Evolutionary conservation across 64 coral and sea anemone genomes (phyloP), one percentile per base, ranked within the genome.

Genomic region (Acropora tenuis): DNA sequence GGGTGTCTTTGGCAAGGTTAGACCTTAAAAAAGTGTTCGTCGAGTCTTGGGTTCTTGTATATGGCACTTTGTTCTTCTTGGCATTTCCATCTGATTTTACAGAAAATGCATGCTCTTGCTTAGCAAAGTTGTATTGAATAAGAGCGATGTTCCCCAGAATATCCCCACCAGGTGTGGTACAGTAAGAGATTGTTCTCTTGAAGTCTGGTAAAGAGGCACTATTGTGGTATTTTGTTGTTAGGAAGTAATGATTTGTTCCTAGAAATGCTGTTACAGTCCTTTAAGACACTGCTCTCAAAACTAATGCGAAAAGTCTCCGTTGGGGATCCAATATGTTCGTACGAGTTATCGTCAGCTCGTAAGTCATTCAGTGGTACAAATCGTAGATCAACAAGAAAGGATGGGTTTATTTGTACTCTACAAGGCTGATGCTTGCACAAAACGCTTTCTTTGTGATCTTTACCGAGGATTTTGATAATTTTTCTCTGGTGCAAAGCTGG

Each of bases 351-450:
- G 30, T 80, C 76, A n/a, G 88, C 88, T 79, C 80, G 53, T 48
- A 90, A 50, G 47, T 80, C 77, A 49, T 90, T 49, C 15, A 90
- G 41, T 30, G 76, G 6, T 20, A 90, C 88, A 10, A 19, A 47
- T 68, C 76, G 60, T 40, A 90, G 46, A 41, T 90, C 77, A 66
- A 90, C 47, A 73, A 90, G 60, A 72, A 90, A 90, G 17, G 88
- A 67, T 9, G 88, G 77, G 18, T 90, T 90, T 16, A 90, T 90
- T 60, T 90, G 88, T n/a, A 90, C 88, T 80, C 76, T 80, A 50
- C 43, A 30, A 48, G 88, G 88, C 63, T 78, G 88, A 17, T 90
- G 88, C 43, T 90, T 78, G 59, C 88, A 90, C 41, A 90, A 41
- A 13, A 90, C 88, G 53, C 47, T 90, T 48, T 66, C 76, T 15